Percentiles rank a stretch among this genome's conserved stretches.
Evolutionary conservation across 2,113 vertebrate genomes (phyloP).

Genomic region (Chaetura pelagica): DNA sequence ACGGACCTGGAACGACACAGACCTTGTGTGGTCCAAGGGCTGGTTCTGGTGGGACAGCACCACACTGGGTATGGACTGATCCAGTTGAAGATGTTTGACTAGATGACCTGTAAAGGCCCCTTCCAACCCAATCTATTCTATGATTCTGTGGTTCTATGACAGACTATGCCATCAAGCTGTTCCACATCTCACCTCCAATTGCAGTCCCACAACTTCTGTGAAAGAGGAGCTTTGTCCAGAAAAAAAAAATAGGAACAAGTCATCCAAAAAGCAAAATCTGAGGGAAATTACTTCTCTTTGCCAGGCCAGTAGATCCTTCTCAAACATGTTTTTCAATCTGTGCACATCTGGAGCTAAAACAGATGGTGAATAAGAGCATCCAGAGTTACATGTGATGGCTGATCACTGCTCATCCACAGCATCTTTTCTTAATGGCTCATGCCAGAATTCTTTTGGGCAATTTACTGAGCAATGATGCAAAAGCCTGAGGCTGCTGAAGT

Average conservation of each 20-base stretch:
- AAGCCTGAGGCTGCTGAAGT: not conserved
- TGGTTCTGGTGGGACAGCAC: not conserved
- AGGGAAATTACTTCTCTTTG: not conserved
- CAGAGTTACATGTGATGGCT: not conserved
- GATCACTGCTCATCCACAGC: not conserved
- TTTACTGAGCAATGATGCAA: not conserved
- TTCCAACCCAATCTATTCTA: no score
- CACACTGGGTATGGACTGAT: no score
- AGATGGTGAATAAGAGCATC: not conserved
- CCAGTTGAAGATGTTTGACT: no score
- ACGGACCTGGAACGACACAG: not conserved
- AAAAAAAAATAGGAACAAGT: not conserved
- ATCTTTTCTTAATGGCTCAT: not conserved
- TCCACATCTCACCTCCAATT: accelerated
- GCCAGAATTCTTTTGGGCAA: not conserved
- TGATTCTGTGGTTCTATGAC: no score
- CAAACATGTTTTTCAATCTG: not conserved
- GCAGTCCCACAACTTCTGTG: not conserved
- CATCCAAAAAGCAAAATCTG: not conserved
- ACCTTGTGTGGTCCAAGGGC: not conserved
- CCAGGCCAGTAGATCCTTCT: not conserved
- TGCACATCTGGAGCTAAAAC: not conserved
- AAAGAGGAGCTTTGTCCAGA: not conserved
- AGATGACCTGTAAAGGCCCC: no score
- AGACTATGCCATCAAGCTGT: not conserved